Base-by-base conservation (phyloP, 2,113 vertebrate genomes). In the Rhombomys opimus region DNA sequence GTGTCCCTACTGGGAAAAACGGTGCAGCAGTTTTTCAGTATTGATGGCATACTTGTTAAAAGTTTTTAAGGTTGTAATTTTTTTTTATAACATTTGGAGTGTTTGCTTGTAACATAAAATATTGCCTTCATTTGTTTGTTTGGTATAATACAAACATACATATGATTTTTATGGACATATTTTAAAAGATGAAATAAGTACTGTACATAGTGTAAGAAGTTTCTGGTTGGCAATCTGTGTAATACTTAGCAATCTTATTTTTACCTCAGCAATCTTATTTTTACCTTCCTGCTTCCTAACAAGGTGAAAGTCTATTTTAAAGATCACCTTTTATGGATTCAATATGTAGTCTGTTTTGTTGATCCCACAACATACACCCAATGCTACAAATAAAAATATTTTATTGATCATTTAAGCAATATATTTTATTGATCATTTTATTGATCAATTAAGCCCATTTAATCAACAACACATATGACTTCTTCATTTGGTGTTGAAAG, bases 301-400 rank as follows among this genome's bases (percentile, higher is more conserved):
- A 87, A 86, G 57, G 78, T 59, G 92, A 92, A 91, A 59, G 12
- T 73, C 22, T 77, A 84, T 91, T 96, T 89, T 25, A 94, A 91
- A 89, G 9, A 86, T 95, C 86, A 50, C 35, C 72, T 86, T 91
- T 94, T 78, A 91, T 2, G 30, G 50, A 86, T 87, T 86, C 72
- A 93, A 27, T 93, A 57, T 1, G 89, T 91, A 89, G 87, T 96
- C 81, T 92, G 86, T 65, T 90, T 78, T 93, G 72, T 81, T 84
- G 65, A 85, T 88, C 41, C 68, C 63, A 70, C 77, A 70, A 84
- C 72, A 90, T 82, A 88, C 7, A 35, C 59, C 70, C 7, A 50
- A 95, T 81, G 32, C 59, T 95, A 96, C 90, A 96, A 92, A 90
- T 94, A 61, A 82, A 61, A 38, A 41, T 25, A 82, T 18, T 61